These are phyloP conservation scores for Chironomus tepperi DNA, from an alignment of 1,140 invertebrate species.

Conservation along the genomic window DNA sequence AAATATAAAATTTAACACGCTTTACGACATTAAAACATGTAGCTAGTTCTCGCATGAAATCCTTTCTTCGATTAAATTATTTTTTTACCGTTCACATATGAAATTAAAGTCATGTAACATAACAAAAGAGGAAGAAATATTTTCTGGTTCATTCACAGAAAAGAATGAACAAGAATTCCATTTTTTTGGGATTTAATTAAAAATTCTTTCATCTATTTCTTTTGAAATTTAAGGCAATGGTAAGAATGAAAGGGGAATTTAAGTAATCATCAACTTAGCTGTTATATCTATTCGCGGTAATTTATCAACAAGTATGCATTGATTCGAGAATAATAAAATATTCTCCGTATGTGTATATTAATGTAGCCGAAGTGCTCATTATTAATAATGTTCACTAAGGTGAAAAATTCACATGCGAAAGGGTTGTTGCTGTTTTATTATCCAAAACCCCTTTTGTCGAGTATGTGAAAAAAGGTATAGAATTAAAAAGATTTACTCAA, in stretches of 20 bases:
- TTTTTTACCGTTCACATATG: not conserved
- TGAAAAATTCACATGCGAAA: conserved; percentile 8
- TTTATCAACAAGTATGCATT: not conserved
- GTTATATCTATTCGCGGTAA: not conserved
- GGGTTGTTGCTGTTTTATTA: not conserved
- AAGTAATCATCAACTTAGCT: too few species aligned
- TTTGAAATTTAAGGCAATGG: too few species aligned
- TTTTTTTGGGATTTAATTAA: too few species aligned
- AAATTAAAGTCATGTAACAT: not conserved
- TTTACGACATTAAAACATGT: not conserved
- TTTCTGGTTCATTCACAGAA: not conserved
- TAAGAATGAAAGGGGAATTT: too few species aligned
- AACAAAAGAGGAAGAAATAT: not conserved
- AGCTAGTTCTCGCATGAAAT: conserved; percentile 7
- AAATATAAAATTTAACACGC: not conserved
- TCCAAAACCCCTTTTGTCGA: not conserved
- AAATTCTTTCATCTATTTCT: too few species aligned
- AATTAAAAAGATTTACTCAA: not conserved
- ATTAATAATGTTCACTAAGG: not conserved
- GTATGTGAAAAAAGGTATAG: not conserved
- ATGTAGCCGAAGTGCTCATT: not conserved
- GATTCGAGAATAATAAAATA: not conserved
- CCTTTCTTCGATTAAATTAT: not conserved
- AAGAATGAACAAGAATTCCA: too few species aligned
- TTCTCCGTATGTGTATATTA: not conserved